phyloP scores from a whole-genome alignment of 2,113 vertebrate species.

The Seriola dumerili region DNA sequence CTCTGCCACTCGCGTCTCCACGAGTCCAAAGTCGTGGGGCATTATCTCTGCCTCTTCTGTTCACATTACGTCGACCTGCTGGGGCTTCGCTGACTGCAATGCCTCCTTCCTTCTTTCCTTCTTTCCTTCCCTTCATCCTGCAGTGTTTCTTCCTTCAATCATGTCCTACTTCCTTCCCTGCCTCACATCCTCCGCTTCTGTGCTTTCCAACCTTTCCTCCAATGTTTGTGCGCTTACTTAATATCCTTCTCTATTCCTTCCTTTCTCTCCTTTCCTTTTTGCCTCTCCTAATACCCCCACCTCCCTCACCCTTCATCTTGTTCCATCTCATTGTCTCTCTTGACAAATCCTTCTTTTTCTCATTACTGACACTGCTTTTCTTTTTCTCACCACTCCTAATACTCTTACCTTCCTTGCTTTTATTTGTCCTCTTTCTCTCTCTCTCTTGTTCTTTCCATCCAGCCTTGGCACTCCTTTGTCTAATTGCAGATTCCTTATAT shows the following conservation, averaged over 20 bases:
- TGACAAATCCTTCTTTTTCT: constrained; percentile 36
- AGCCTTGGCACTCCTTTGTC: constrained; percentile 2
- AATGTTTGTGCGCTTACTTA: constrained; percentile 19
- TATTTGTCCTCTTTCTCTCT: background rate
- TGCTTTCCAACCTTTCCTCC: background rate
- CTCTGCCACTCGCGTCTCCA: constrained; percentile 25
- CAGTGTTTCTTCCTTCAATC: constrained; percentile 4
- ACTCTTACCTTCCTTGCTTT: background rate
- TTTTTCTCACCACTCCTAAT: constrained; percentile 15
- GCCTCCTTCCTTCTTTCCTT: background rate
- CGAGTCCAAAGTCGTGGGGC: constrained; percentile 33
- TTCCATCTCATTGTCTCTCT: constrained; percentile 36
- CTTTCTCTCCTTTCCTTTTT: background rate
- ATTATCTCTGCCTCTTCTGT: constrained; percentile 65
- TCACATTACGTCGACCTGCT: constrained; percentile 56
- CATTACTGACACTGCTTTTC: constrained; percentile 40
- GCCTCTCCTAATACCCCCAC: constrained; percentile 15
- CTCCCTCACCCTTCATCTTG: constrained; percentile 7
- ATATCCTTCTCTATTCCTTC: constrained; percentile 5
- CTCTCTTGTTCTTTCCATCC: constrained; percentile 1
- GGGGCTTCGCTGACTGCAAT: constrained; percentile 4
- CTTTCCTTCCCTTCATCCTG: background rate
- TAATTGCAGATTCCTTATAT: constrained; percentile 29
- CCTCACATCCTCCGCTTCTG: background rate
- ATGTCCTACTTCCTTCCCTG: constrained; percentile 5